Percentiles rank a stretch among this genome's conserved stretches.
These are phyloP conservation scores for Callimorpha dominula DNA, from an alignment of 2,888 invertebrate genomes.

Conservation along the genomic window DNA sequence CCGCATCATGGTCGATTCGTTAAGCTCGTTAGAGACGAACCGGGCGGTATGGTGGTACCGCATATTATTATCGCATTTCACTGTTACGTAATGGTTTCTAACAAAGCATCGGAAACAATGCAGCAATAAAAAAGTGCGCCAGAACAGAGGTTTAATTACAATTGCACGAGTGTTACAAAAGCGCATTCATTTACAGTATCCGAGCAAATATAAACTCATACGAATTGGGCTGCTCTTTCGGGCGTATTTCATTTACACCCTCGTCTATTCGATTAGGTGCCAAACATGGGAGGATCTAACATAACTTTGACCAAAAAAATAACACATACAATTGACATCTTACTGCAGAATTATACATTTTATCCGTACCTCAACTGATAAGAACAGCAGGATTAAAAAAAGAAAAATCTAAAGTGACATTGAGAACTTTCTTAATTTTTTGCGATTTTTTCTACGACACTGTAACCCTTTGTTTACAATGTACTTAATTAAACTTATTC, in stretches of 20 bases:
- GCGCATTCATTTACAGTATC: constrained; percentile 21
- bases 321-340: no score
- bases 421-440: not conserved
- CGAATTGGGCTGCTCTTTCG: constrained; percentile 39
- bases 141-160: constrained; percentile 18
- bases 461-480: not conserved
- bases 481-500: not conserved
- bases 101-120: constrained; percentile 12
- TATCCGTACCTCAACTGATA: no score
- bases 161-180: constrained; percentile 13
- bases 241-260: constrained; percentile 10
- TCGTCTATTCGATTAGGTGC: not conserved
- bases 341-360: no score
- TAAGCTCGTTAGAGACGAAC: constrained; percentile 2
- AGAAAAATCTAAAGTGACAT: not conserved
- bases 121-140: constrained; percentile 10
- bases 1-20: constrained; percentile 7
- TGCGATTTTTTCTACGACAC: not conserved
- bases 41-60: not conserved
- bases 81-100: constrained; percentile 13
- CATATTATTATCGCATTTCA: constrained; percentile 11
- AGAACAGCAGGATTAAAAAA: not conserved
- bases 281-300: not conserved
- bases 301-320: no score
- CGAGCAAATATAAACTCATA: constrained; percentile 15